Conservation (phyloP, 2,888 invertebrate species). For the Drosophila melanosoma region DNA sequence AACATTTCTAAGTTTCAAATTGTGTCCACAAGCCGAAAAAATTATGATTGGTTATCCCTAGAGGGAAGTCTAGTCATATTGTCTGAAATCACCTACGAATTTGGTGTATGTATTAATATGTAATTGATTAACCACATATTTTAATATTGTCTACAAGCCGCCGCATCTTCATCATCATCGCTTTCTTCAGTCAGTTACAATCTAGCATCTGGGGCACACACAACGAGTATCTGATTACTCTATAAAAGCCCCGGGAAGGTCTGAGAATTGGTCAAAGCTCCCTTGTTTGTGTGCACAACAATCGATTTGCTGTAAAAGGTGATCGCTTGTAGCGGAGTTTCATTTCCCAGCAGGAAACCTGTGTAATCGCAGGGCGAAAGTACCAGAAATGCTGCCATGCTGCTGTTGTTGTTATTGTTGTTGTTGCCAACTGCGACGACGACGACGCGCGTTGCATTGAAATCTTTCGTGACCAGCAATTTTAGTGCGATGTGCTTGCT, state of each 20-base stretch:
- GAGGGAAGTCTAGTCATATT: too few relatives aligned
- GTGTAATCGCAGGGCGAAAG: conserved; percentile 84
- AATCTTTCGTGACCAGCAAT: conserved; percentile 85
- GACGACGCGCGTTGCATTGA: conserved; percentile 79
- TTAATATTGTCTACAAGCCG: not conserved
- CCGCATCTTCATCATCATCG: conserved; percentile 4
- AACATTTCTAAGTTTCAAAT: too few relatives aligned
- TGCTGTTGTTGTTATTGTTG: conserved; percentile 58
- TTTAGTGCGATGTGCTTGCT: conserved; percentile 86
- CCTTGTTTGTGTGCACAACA: conserved; percentile 49
- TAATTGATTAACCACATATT: not conserved
- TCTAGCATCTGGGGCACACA: conserved; percentile 85
- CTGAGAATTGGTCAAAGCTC: conserved; percentile 85
- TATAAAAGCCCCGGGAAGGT: conserved; percentile 85
- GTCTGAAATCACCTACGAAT: not conserved
- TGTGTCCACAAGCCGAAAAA: too few relatives aligned
- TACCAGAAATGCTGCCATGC: conserved; percentile 84
- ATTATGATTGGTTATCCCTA: too few relatives aligned
- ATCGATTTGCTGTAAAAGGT: conserved; percentile 45
- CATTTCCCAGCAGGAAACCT: conserved; percentile 85
- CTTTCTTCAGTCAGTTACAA: conserved; percentile 84
- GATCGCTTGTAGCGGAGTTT: conserved; percentile 75
- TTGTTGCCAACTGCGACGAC: conserved; percentile 47
- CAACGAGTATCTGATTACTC: conserved; percentile 85
- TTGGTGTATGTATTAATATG: not conserved